Conservation (phyloP, 2,888 invertebrate species). For the Cheilosia vulpina region DNA sequence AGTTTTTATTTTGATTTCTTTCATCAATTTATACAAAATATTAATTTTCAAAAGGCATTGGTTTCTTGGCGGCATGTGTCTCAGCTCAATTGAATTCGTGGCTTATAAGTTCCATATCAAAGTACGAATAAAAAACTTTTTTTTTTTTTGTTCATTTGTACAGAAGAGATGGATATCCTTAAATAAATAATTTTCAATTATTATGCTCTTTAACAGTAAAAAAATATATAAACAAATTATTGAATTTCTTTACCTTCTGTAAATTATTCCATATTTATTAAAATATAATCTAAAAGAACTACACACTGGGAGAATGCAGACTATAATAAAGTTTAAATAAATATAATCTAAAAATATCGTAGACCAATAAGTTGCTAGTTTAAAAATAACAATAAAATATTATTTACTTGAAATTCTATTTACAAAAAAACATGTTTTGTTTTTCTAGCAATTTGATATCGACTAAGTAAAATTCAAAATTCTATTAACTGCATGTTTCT, state of each 20-base stretch:
- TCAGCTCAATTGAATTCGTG: slow-evolving; percentile 78
- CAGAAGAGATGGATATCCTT: slow-evolving; percentile 43
- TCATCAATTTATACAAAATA: slow-evolving; percentile 78
- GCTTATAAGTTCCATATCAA: slow-evolving; percentile 64
- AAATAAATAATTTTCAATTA: slow-evolving; percentile 32
- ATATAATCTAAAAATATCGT: slow-evolving; percentile 35
- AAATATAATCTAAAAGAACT: slow-evolving; percentile 36
- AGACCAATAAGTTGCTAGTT: slow-evolving; percentile 57
- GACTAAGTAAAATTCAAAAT: slow-evolving; percentile 25
- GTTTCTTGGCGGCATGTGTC: slow-evolving; percentile 91
- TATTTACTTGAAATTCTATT: slow-evolving; percentile 25
- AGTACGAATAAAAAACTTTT: slow-evolving; percentile 61
- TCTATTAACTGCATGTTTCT: slow-evolving; percentile 57
- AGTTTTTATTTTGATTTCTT: slow-evolving; percentile 67
- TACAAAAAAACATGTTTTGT: background rate
- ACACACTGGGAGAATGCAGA: slow-evolving; percentile 57
- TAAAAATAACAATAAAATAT: slow-evolving; percentile 7
- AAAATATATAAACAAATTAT: slow-evolving; percentile 12
- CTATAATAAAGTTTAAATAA: slow-evolving; percentile 27
- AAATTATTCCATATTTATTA: slow-evolving; percentile 78
- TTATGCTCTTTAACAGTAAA: slow-evolving; percentile 38
- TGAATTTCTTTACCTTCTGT: slow-evolving; percentile 80
- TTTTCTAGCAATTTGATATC: slow-evolving; percentile 32
- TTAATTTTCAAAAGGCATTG: slow-evolving; percentile 87
- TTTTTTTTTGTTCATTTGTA: slow-evolving; percentile 34